Evolutionary conservation across 2,113 vertebrate genomes (phyloP).

Genomic region (Macquaria australasica): DNA sequence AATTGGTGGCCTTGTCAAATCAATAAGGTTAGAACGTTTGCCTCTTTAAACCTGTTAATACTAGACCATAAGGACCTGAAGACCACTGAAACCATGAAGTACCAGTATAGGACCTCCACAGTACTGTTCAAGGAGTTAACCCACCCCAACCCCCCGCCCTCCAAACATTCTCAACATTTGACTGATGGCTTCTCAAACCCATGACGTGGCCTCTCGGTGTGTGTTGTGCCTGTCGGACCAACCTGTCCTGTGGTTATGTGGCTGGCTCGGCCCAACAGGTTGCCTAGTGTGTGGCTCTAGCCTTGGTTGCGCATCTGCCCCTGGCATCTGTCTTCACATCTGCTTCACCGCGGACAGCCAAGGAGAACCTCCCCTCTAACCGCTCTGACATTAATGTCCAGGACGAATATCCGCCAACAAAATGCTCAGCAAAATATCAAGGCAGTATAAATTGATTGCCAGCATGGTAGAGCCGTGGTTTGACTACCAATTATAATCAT

Average conservation of each 20-base stretch:
- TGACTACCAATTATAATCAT: not conserved
- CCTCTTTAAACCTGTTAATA: not conserved
- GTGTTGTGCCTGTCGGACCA: slow-evolving; percentile 54
- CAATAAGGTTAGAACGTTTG: not conserved
- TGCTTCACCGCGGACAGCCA: slow-evolving; percentile 78
- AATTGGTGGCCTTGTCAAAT: not conserved
- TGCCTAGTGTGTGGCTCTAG: slow-evolving; percentile 75
- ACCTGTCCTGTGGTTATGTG: slow-evolving; percentile 87
- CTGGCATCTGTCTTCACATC: slow-evolving; percentile 89
- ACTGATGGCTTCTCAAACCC: slow-evolving; percentile 22
- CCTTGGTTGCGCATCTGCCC: slow-evolving; percentile 89
- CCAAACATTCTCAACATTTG: slow-evolving; percentile 14
- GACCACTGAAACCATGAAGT: not conserved
- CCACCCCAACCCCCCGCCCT: not conserved
- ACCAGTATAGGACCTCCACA: not conserved
- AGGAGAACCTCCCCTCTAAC: slow-evolving; percentile 71
- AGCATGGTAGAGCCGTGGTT: not conserved
- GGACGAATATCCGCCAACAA: not conserved
- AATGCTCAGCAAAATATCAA: not conserved
- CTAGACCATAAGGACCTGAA: not conserved
- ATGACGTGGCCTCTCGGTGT: slow-evolving; percentile 5
- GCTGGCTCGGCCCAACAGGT: slow-evolving; percentile 91
- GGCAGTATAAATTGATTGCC: not conserved
- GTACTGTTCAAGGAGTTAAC: not conserved
- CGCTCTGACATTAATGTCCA: slow-evolving; percentile 19